Base-by-base conservation (phyloP, 2,888 invertebrate species). In the Ophioninae sp. region DNA sequence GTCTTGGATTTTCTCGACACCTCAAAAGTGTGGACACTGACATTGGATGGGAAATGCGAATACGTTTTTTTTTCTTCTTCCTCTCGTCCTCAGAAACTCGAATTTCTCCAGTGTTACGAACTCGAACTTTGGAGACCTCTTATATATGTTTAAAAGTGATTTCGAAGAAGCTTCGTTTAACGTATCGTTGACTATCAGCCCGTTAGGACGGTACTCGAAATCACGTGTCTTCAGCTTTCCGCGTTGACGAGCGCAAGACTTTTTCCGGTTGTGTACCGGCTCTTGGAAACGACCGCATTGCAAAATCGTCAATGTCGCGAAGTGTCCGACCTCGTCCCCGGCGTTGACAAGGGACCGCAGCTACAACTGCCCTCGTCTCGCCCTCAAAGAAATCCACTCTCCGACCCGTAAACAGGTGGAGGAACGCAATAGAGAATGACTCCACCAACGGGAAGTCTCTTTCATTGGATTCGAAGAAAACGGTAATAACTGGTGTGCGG, bases 211-310 rank as follows among this genome's bases (percentile, higher is more conserved):
- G 3, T 50, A 13, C 50, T 50, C 50, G 50, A 50, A 10, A 17
- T 50, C 50, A 13, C 1, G 6, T 13, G 3, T 50, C 50, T 50
- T 50, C 50, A 50, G 6, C 50, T 17, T 37, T 39, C 37, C 7
- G 5, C 7, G 7, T 39, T 64, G 7, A 20, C 56, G 7, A 6
- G 56, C 17, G n/a, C 39, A 50, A 7, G 73, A 57, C 75, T 75
- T 61, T 61, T 79, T 73, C 77, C 56, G 64, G 81, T 68, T 83
- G 84, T 85, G 80, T 80, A 81, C 81, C 83, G 59, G 59, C 79
- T 73, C 81, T 64, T 44, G 78, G 50, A 73, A 79, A 44, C 56
- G 75, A 85, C 79, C 85, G 81, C 85, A 87, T 82, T 84, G 86
- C 83, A 79, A 76, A 76, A 83, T 79, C 85, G 82, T 85, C 83